These are phyloP conservation scores for Parthenolecanium corni DNA, from an alignment of 2,888 invertebrate species.

Conservation along the genomic window DNA sequence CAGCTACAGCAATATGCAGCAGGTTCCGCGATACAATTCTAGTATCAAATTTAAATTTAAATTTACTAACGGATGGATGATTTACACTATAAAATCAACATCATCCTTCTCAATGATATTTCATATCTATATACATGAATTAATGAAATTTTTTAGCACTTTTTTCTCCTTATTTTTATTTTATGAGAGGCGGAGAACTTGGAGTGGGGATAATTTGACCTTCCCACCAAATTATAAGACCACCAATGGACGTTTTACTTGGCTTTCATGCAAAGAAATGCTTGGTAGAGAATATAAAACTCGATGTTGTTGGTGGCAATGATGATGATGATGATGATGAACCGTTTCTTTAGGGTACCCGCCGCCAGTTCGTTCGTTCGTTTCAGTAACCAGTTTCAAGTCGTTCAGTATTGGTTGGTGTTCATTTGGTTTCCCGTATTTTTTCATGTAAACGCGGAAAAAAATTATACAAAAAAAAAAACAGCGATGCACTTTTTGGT, in stretches of 20 bases:
- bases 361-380: not conserved
- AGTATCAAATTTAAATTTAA: too few relatives aligned
- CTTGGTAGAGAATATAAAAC: slow-evolving; percentile 1
- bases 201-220: slow-evolving; percentile 16
- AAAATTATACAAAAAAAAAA: too few relatives aligned
- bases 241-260: not conserved
- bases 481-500: too few relatives aligned
- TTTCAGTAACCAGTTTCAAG: not conserved
- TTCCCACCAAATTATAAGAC: slow-evolving; percentile 4
- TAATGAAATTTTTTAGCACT: not conserved
- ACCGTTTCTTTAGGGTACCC: not conserved
- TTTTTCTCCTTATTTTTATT: not conserved
- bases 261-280: slow-evolving; percentile 1
- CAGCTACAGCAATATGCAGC: too few relatives aligned
- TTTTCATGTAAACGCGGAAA: too few relatives aligned
- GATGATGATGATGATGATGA: slow-evolving; percentile 9
- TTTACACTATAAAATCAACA: not conserved
- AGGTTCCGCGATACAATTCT: too few relatives aligned
- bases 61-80: too few relatives aligned
- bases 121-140: not conserved
- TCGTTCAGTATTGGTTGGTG: not conserved
- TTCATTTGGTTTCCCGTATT: not conserved
- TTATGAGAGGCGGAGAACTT: slow-evolving; percentile 2
- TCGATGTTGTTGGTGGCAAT: slow-evolving; percentile 2
- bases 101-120: not conserved